A percentile compares a stretch with the other conserved stretches of the same genome.
phyloP scores from a whole-genome alignment of 1,140 invertebrate species.

The Drosophila asahinai region DNA sequence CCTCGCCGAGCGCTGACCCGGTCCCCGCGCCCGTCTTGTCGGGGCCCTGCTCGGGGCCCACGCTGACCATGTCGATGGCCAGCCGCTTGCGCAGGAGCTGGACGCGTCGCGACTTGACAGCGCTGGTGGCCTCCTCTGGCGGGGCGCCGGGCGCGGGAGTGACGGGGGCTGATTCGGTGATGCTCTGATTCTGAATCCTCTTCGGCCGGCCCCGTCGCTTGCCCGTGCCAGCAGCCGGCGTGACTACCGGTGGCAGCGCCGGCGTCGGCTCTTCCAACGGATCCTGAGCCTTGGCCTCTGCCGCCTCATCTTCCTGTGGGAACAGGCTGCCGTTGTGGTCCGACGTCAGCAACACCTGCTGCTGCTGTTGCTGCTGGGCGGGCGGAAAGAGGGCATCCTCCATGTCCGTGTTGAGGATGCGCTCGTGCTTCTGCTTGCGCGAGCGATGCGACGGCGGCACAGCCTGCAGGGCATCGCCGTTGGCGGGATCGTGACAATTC shows the following conservation, averaged over 20 bases:
- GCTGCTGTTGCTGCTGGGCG: constrained; percentile 21
- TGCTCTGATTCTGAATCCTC: constrained; percentile 43
- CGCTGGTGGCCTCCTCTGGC: constrained; percentile 32
- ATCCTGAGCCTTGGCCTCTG: constrained; percentile 14
- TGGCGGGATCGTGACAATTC: constrained; percentile 48
- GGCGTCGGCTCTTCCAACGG: constrained; percentile 1
- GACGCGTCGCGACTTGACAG: constrained; percentile 69
- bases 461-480: constrained; percentile 11
- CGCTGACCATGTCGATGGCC: constrained; percentile 79
- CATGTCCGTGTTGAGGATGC: constrained; percentile 70
- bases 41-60: constrained; percentile 39
- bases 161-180: not conserved
- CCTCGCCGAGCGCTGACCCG: not conserved
- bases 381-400: constrained; percentile 49
- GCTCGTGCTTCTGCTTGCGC: constrained; percentile 79
- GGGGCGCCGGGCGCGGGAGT: constrained; percentile 20
- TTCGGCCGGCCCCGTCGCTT: constrained; percentile 70
- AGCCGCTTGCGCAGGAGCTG: constrained; percentile 76
- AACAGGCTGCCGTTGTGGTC: constrained; percentile 41
- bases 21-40: not conserved
- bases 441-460: constrained; percentile 60
- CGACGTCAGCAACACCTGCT: constrained; percentile 12
- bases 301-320: not conserved
- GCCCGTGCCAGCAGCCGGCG: constrained; percentile 38
- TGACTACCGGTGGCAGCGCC: not conserved